phyloP scores from a whole-genome alignment of 2,113 vertebrate species.

The Dromaius novaehollandiae region DNA sequence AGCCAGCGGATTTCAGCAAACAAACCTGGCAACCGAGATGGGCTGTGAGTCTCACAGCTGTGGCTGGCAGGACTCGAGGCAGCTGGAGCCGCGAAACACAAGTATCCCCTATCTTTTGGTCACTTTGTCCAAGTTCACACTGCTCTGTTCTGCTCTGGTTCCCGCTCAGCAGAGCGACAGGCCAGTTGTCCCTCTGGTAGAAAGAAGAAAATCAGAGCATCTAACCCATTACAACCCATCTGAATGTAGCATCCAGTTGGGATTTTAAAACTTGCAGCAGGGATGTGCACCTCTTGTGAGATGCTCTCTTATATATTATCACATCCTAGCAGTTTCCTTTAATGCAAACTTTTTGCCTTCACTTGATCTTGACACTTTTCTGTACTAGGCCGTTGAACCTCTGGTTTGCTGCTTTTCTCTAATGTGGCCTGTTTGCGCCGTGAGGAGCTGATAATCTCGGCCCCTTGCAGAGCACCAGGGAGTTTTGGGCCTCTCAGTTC shows the following conservation, averaged over 20 bases:
- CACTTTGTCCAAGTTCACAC: conserved; percentile 41
- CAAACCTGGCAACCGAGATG: conserved; percentile 53
- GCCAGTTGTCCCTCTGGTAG: not conserved
- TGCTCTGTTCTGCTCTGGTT: not conserved
- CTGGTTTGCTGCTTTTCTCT: not conserved
- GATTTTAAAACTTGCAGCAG: not conserved
- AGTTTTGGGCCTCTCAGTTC: not conserved
- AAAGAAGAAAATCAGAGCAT: not conserved
- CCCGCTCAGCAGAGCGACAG: not conserved
- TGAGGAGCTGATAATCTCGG: not conserved
- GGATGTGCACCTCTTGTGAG: not conserved
- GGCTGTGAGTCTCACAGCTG: conserved; percentile 48
- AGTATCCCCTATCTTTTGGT: conserved; percentile 30
- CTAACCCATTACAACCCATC: not conserved
- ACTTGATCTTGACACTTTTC: not conserved
- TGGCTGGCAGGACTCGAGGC: conserved; percentile 25
- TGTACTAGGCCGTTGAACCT: not conserved
- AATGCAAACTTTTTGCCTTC: not conserved
- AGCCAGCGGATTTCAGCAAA: conserved; percentile 46
- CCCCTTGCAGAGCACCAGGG: not conserved
- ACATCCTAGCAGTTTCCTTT: not conserved
- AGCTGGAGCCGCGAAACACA: conserved; percentile 26
- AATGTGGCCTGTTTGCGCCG: not conserved
- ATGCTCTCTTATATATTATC: not conserved
- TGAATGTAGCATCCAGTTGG: not conserved